Evolutionary conservation across 2,113 vertebrate species (phyloP), one percentile per base, ranked within the genome.

Genomic region (Bettongia penicillata): DNA sequence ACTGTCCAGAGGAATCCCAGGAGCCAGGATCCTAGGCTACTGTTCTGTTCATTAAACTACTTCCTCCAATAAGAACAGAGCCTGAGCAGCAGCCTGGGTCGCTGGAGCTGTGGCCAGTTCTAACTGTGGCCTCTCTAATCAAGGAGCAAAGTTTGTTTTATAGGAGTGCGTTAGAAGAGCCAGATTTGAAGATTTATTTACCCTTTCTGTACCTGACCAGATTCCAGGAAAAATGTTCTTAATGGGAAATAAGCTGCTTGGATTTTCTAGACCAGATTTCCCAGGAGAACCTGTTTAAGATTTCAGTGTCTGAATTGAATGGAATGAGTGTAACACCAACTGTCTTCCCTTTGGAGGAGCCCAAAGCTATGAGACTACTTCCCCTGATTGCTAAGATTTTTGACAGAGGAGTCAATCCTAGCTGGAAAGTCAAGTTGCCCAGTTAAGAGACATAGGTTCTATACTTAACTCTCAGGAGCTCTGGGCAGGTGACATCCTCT

Each of bases 151-250:
- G 55, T n/a, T 43, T 57, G 28, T 94, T 89, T 51, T 53, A 31
- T 91, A 47, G 22, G 92, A 52, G 93, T 49, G 47, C 97, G 93
- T 61, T 93, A 94, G 92, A 97, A 95, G 93, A 92, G 57, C 96
- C 95, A 89, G 97, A 96, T 98, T 96, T 92, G 90, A 91, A 93
- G 95, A 97, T 98, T 98, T 98, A 98, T 98, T 98, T 98, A 97
- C 96, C 96, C 97, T 98, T 96, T 97, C 97, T 96, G 23, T 91
- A 96, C 91, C 95, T 97, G 97, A 97, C 97, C 97, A 19, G 52
- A 52, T 97, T 97, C 97, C 93, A 95, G 96, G 96, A 97, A 97
- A 97, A 97, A 95, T 97, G 97, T 97, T 96, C 93, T 97, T 98
- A 97, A 98, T 96, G 97, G 97, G 97, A 98, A 98, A 97, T 97